phyloP scores from a whole-genome alignment of 2,888 invertebrate species.

The Pristionchus maxplancki region DNA sequence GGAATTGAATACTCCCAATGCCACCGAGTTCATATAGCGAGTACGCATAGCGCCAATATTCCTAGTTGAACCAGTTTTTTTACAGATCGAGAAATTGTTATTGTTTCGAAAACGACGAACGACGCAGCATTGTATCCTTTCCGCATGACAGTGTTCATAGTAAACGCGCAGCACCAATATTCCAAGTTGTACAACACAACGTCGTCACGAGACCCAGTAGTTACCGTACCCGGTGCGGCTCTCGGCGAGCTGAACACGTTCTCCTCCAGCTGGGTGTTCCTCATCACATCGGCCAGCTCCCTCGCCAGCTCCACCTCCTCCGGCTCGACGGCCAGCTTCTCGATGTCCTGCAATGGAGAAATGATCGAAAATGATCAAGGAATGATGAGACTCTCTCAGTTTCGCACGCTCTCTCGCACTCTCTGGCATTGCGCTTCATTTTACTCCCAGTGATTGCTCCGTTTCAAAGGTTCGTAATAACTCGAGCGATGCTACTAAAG shows the following conservation, averaged over 20 bases:
- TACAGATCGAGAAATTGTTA: too few species aligned
- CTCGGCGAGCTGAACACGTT: slow-evolving; percentile 93
- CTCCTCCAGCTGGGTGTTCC: slow-evolving; percentile 93
- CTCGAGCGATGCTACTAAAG: not conserved
- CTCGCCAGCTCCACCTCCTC: slow-evolving; percentile 94
- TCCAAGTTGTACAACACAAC: not conserved
- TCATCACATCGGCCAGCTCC: slow-evolving; percentile 97
- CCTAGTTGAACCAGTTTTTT: too few species aligned
- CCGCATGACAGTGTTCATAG: too few species aligned
- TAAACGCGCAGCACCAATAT: not conserved
- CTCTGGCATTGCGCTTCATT: too few species aligned
- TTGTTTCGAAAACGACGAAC: too few species aligned
- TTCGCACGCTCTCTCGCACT: too few species aligned
- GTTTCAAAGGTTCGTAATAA: not conserved
- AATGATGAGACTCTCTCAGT: too few species aligned
- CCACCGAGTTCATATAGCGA: too few species aligned
- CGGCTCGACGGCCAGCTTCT: slow-evolving; percentile 91
- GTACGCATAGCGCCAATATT: too few species aligned
- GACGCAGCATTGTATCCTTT: too few species aligned
- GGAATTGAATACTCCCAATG: too few species aligned
- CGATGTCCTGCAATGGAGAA: slow-evolving; percentile 85
- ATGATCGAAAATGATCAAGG: too few species aligned
- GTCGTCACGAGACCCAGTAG: not conserved
- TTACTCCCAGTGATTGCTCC: not conserved
- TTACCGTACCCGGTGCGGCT: slow-evolving; percentile 81